Conservation (phyloP, 2,113 vertebrate species). For the Paracanthobrama guichenoti region DNA sequence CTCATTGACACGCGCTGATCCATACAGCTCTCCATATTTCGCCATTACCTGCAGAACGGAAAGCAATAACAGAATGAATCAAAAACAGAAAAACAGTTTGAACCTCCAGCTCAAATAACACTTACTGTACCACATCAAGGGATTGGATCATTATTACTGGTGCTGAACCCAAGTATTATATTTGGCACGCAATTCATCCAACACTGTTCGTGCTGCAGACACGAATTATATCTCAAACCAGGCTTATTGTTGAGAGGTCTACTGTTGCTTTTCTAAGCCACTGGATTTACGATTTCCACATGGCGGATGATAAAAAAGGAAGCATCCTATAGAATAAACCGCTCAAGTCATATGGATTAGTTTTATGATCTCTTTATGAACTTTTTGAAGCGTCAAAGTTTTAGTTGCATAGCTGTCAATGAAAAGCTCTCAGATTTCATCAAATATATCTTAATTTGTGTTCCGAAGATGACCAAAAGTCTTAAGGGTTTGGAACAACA, state of each 20-base stretch:
- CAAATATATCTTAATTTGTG: no score
- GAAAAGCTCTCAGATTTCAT: no score
- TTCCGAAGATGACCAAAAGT: no score
- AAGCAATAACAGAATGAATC: conserved; percentile 19
- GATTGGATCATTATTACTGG: background rate
- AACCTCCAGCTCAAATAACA: background rate
- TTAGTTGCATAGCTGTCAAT: no score
- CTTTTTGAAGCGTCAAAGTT: no score
- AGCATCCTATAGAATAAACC: background rate
- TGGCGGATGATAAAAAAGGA: background rate
- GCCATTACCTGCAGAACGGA: conserved; percentile 85
- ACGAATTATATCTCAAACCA: background rate
- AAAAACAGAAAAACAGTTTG: conserved; percentile 6
- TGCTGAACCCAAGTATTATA: background rate
- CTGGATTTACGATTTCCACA: background rate
- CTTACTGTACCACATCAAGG: background rate
- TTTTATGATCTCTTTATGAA: no score
- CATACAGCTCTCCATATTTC: conserved; percentile 93
- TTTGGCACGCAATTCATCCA: background rate
- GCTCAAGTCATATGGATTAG: no score
- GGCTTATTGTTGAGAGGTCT: background rate
- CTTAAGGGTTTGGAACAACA: no score
- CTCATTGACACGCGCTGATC: conserved; percentile 87
- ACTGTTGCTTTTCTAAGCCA: background rate
- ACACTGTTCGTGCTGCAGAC: background rate